Evolutionary conservation across 2,797 vertebrate species (phyloP).

Genomic region (Sternotherus odoratus): DNA sequence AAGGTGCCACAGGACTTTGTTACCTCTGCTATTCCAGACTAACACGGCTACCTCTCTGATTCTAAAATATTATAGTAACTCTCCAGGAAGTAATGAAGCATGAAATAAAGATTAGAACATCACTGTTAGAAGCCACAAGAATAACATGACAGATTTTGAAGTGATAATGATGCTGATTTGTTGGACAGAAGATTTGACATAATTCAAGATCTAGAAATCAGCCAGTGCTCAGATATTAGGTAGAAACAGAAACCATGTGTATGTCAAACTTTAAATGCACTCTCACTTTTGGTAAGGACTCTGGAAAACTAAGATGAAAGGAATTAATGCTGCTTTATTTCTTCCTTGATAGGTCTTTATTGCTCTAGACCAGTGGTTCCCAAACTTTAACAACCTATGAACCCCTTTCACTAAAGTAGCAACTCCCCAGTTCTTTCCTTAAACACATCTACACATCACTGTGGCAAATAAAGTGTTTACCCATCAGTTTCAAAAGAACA

Average conservation of each 20-base stretch:
- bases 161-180: slow-evolving; percentile 27
- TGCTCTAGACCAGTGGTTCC: neutral
- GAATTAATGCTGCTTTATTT: neutral
- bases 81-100: neutral
- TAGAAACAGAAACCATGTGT: neutral
- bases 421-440: neutral
- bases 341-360: neutral
- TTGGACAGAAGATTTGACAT: slow-evolving; percentile 24
- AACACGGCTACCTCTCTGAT: too few relatives aligned
- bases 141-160: slow-evolving; percentile 36
- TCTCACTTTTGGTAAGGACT: neutral
- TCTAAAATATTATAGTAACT: slow-evolving; percentile 19
- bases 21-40: too few relatives aligned
- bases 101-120: slow-evolving; percentile 17
- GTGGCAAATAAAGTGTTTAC: neutral
- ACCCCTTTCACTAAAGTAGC: too few relatives aligned
- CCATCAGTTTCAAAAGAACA: neutral
- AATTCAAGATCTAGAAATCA: slow-evolving; percentile 3
- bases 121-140: neutral
- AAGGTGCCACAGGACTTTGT: too few relatives aligned
- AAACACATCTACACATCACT: neutral
- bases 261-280: neutral
- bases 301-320: neutral
- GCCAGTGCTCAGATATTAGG: neutral
- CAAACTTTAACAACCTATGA: too few relatives aligned